Conservation (phyloP, 2,113 vertebrate species). For the Boleophthalmus pectinirostris region DNA sequence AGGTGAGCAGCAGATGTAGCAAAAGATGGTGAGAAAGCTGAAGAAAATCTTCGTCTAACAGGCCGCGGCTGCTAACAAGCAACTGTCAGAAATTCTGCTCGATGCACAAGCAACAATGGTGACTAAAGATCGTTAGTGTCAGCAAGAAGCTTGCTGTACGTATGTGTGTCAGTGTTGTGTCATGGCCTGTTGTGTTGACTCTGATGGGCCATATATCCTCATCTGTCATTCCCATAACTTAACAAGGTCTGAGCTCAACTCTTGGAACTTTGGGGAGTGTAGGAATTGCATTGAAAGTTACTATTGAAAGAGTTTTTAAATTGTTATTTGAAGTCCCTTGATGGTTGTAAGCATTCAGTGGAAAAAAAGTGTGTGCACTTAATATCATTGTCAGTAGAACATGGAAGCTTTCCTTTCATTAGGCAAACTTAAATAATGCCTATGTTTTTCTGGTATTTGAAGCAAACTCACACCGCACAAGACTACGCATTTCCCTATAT, state of each 20-base stretch:
- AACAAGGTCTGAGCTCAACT: slow-evolving; percentile 40
- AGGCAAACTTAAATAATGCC: too few relatives aligned
- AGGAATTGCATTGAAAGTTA: slow-evolving; percentile 10
- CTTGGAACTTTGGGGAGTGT: slow-evolving; percentile 18
- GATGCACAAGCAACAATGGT: slow-evolving; percentile 18
- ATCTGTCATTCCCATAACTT: slow-evolving; percentile 47
- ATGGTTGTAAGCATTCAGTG: slow-evolving; percentile 15
- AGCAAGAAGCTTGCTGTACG: slow-evolving; percentile 19
- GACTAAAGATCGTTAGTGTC: slow-evolving; percentile 58
- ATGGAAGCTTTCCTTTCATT: background rate
- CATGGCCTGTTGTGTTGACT: slow-evolving; percentile 40
- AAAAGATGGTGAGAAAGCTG: background rate
- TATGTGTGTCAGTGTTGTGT: slow-evolving; percentile 6
- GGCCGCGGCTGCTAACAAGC: slow-evolving; percentile 57
- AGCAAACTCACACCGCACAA: slow-evolving; percentile 5
- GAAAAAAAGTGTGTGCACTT: background rate
- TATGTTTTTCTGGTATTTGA: background rate
- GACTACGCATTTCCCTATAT: background rate
- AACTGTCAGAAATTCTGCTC: slow-evolving; percentile 42
- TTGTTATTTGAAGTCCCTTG: slow-evolving; percentile 24
- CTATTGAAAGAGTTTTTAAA: slow-evolving; percentile 19
- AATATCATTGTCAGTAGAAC: background rate
- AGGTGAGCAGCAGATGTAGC: background rate
- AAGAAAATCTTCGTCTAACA: slow-evolving; percentile 31
- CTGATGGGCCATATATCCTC: slow-evolving; percentile 37